Base-by-base conservation (phyloP, 2,113 vertebrate genomes). In the Amblyornis subalaris region DNA sequence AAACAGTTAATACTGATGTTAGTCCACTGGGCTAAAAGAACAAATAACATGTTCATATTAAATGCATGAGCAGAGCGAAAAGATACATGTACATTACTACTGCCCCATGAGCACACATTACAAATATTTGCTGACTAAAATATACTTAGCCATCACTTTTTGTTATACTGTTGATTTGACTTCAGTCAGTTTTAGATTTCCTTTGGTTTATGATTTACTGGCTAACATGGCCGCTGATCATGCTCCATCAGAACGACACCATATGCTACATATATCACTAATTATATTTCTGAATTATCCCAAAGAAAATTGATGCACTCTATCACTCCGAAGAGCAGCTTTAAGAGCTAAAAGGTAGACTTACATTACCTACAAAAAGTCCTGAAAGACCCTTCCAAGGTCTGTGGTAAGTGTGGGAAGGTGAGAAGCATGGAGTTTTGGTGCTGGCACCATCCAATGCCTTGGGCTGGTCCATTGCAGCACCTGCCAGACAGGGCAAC, bases 71-170 rank as follows among this genome's bases (percentile, higher is more conserved):
- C 94, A 92, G 88, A 97, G 79, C 65, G 74, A 57, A 88, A 94
- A 93, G 77, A 94, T 67, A 6, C 14, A 88, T 35, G 62, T 72
- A 75, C 2, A 0, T 80, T 94, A 85, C 90, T 81, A 83, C 18
- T 22, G 24, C 70, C 84, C 89, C 92, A 48, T 26, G 58, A 89
- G 53, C 83, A 61, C 80, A 86, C 40, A 74, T 88, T 93, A 89
- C 47, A 97, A 96, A 94, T 95, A 96, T 94, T 72, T 94, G 80
- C 88, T 84, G 78, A 93, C 82, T 85, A 90, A 83, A 96, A 96
- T 89, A 93, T 23, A 88, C 72, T 40, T 36, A 54, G 90, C 89
- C 94, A 95, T 89, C 44, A 0, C 65, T 84, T 96, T 95, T 83
- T 95, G 84, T 79, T 89, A 67, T 26, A 15, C 22, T 77, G 90